Evolutionary conservation across 2,797 vertebrate genomes (phyloP).

Genomic region (Cyclopterus lumpus): DNA sequence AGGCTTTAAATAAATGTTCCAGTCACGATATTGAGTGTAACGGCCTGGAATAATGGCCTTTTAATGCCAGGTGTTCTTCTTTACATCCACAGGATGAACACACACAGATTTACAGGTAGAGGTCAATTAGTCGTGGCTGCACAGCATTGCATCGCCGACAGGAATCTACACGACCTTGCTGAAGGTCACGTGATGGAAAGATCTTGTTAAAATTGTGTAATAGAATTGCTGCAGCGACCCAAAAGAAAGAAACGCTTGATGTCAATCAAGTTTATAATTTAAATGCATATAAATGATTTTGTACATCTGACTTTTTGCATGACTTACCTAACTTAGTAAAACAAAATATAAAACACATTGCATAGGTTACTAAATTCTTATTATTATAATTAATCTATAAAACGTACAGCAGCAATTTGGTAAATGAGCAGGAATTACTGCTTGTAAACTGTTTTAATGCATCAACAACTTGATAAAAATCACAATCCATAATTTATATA

Average conservation of each 20-base stretch:
- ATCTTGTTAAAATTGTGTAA: constrained; percentile 2
- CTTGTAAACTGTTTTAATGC: too few species aligned
- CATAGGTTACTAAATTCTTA: too few species aligned
- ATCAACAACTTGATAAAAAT: too few species aligned
- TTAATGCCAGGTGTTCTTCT: constrained; percentile 45
- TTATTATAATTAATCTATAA: too few species aligned
- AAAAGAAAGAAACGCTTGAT: neutral
- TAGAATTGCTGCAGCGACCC: constrained; percentile 12
- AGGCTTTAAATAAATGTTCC: constrained; percentile 50
- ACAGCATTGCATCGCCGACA: neutral
- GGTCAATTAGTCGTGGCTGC: constrained; percentile 19
- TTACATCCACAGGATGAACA: constrained; percentile 26
- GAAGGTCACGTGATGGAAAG: constrained; percentile 43
- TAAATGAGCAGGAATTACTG: too few species aligned
- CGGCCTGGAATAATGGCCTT: constrained; percentile 40
- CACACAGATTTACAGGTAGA: constrained; percentile 24
- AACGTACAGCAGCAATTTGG: too few species aligned
- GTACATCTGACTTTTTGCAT: too few species aligned
- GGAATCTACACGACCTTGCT: too few species aligned
- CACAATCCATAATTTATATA: too few species aligned
- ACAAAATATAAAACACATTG: too few species aligned
- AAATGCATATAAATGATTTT: neutral
- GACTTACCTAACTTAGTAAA: too few species aligned
- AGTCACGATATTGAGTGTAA: constrained; percentile 22
- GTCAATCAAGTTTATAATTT: neutral